Percentiles rank a stretch among this genome's conserved stretches.
These are phyloP conservation scores for Neomorphus geoffroyi DNA, from an alignment of 2,797 vertebrate genomes.

Conservation along the genomic window DNA sequence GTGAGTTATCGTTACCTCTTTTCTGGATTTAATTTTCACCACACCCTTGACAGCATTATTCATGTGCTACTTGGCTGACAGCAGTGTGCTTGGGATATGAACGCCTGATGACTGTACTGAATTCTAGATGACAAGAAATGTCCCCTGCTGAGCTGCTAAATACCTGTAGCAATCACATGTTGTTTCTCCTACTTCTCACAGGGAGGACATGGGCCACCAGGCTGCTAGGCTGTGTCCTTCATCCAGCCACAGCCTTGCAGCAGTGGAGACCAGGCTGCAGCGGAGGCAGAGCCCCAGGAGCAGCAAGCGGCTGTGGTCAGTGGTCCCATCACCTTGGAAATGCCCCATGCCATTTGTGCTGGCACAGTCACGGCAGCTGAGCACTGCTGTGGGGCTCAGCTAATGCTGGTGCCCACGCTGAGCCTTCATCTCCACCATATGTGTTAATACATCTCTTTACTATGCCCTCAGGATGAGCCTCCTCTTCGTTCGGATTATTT, in stretches of 20 bases:
- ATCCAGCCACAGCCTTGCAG: background rate
- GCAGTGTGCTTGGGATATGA: background rate
- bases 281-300: background rate
- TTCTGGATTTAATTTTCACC: background rate
- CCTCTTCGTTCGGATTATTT: background rate
- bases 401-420: background rate
- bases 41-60: background rate
- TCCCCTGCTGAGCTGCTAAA: background rate
- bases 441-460: background rate
- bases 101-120: background rate
- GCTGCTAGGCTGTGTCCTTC: background rate
- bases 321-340: background rate
- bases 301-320: rapidly evolving
- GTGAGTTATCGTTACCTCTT: background rate
- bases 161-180: rapidly evolving
- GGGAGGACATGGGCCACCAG: background rate
- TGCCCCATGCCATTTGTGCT: background rate
- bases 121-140: background rate
- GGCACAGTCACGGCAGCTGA: background rate
- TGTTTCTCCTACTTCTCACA: rapidly evolving
- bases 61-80: background rate
- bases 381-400: background rate
- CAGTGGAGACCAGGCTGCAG: background rate
- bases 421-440: background rate
- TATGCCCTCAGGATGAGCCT: rapidly evolving